Percentiles rank a stretch among this genome's conserved stretches.
Conservation (phyloP, 2,888 invertebrate genomes). For the Sarcophaga variegata region DNA sequence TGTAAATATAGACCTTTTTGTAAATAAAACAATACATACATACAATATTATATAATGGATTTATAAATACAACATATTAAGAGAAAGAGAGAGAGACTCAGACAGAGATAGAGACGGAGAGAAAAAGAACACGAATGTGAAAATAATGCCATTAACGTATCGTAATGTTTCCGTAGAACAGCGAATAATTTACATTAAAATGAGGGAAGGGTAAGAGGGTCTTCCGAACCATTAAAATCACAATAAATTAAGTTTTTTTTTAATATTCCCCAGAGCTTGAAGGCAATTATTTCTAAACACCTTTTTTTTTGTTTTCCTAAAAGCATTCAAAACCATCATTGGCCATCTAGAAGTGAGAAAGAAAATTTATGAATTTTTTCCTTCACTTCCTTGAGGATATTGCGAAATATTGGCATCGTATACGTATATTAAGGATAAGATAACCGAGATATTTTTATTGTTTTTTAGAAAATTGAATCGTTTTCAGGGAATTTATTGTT, state of each 20-base stretch:
- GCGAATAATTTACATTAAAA: neutral
- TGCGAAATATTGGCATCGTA: neutral
- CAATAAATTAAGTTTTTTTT: no score
- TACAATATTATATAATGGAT: neutral
- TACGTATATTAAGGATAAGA: neutral
- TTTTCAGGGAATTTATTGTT: neutral
- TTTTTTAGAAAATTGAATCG: neutral
- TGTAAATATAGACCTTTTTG: constrained; percentile 34
- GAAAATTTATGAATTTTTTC: neutral
- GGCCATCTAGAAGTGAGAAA: neutral
- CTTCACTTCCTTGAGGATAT: neutral
- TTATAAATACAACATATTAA: neutral
- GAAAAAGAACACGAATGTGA: neutral
- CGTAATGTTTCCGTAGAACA: constrained; percentile 5
- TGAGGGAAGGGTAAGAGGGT: no score
- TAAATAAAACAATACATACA: constrained; percentile 1
- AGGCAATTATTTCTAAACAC: constrained; percentile 6
- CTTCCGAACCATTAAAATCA: no score
- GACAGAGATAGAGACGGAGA: neutral
- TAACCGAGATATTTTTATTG: neutral
- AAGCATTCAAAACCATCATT: neutral
- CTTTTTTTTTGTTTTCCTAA: neutral
- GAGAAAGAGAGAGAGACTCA: no score
- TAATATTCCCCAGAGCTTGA: no score
- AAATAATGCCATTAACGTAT: constrained; percentile 13